A percentile compares a stretch with the other conserved stretches of the same genome.
Conservation (phyloP, 2,797 vertebrate species). For the Ciconia nigra region DNA sequence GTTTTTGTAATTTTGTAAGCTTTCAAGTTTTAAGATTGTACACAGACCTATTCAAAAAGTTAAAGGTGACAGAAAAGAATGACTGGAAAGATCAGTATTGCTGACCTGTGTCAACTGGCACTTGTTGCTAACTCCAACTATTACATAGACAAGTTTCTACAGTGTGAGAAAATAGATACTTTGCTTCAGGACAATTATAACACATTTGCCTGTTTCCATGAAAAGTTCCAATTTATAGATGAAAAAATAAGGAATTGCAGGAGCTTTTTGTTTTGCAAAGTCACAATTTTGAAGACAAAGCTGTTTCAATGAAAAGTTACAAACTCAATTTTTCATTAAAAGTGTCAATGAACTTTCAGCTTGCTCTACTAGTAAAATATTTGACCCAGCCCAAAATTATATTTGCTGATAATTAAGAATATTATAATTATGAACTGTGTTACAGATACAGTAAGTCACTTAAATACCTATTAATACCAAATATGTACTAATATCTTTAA, state of each 20-base stretch:
- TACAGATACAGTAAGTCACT: neutral
- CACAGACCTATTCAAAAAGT: neutral
- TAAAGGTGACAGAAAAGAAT: neutral
- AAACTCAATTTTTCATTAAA: neutral
- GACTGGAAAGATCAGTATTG: neutral
- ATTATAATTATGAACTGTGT: neutral
- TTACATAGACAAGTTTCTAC: neutral
- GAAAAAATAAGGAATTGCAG: neutral
- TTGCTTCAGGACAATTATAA: neutral
- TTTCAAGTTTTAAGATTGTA: neutral
- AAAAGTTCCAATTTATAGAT: neutral
- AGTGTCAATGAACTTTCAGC: neutral
- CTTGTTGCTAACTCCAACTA: neutral
- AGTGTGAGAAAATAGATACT: neutral
- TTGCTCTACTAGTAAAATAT: neutral
- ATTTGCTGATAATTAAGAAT: neutral
- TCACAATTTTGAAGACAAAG: neutral
- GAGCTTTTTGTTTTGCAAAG: neutral
- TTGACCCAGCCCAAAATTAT: neutral
- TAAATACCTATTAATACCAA: neutral
- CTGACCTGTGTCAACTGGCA: neutral
- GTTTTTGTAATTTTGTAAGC: neutral
- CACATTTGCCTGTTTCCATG: neutral
- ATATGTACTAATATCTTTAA: neutral
- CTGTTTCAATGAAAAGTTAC: neutral